Evolutionary conservation across 2,113 vertebrate genomes (phyloP), one percentile per base, ranked within the genome.

Genomic region (Tragulus kanchil): DNA sequence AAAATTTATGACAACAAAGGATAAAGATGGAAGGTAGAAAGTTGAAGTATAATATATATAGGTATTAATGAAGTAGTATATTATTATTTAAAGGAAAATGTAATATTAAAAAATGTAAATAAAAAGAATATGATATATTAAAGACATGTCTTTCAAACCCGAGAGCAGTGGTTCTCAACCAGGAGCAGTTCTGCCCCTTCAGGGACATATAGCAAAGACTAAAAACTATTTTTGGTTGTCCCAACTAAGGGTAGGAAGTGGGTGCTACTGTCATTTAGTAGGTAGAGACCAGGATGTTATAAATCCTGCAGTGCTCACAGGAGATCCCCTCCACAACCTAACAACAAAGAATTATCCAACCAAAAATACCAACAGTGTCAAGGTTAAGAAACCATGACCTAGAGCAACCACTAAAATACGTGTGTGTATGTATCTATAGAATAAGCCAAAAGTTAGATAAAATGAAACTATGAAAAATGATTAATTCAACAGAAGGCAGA

Each of bases 391-490:
- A 81, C 73, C 19, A 87, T n/a, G 50, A 52, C 65, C 8, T 36
- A 62, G 1, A 48, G 14, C 36, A 86, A 93, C 31, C 36, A 54
- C 54, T 59, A 81, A 54, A n/a, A 45, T 93, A 11, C 48, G 25
- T 48, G 16, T 85, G 28, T 75, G 11, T 69, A 15, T 54, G 3
- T 75, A 52, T 4, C 52, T 21, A 59, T 0, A 50, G 3, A 59
- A 85, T 78, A 67, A 31, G 56, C n/a, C 75, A 87, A 73, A 28
- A 52, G 28, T 36, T 67, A 79, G 23, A 61, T 21, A 87, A 87
- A 86, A 48, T n/a, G 10, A 36, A 75, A 92, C 85, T 64, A 90
- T 56, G n/a, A 56, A 62, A 93, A 87, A 83, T 65, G 23, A 89
- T 48, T 93, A 87, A 81, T 65, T 94, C 23, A 86, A 83, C 6